A percentile compares a stretch with the other conserved stretches of the same genome.
phyloP scores from a whole-genome alignment of 2,888 invertebrate species.

The Brachypterus glaber region DNA sequence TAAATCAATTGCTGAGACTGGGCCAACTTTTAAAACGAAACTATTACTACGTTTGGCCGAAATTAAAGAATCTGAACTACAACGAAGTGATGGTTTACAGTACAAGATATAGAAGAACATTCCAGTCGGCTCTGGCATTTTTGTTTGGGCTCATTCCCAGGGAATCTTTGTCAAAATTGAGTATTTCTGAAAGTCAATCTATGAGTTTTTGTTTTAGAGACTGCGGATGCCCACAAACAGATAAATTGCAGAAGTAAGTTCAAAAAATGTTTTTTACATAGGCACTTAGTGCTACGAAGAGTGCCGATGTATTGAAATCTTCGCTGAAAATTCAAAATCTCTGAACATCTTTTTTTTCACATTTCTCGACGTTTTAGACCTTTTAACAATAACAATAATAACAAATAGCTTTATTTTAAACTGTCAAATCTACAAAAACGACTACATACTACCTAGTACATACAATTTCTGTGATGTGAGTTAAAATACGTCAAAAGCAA shows the following conservation, averaged over 20 bases:
- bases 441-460: too few relatives aligned
- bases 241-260: conserved; percentile 48
- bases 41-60: conserved; percentile 44
- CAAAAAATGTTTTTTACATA: too few relatives aligned
- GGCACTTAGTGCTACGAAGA: too few relatives aligned
- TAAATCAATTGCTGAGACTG: conserved; percentile 71
- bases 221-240: conserved; percentile 69
- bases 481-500: too few relatives aligned
- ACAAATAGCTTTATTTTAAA: too few relatives aligned
- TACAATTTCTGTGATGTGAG: too few relatives aligned
- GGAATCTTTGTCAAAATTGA: conserved; percentile 56
- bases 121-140: conserved; percentile 79
- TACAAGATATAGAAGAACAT: conserved; percentile 80
- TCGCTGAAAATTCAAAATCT: too few relatives aligned
- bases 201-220: conserved; percentile 78
- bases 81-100: conserved; percentile 64
- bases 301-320: too few relatives aligned
- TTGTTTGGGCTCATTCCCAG: conserved; percentile 61
- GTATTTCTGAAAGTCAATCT: conserved; percentile 67
- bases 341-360: too few relatives aligned
- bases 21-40: conserved; percentile 58
- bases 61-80: conserved; percentile 40
- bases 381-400: too few relatives aligned
- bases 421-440: too few relatives aligned
- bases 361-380: too few relatives aligned